Evolutionary conservation across 2,797 vertebrate species (phyloP), one percentile per base, ranked within the genome.

Genomic region (Pelobates cultripes): DNA sequence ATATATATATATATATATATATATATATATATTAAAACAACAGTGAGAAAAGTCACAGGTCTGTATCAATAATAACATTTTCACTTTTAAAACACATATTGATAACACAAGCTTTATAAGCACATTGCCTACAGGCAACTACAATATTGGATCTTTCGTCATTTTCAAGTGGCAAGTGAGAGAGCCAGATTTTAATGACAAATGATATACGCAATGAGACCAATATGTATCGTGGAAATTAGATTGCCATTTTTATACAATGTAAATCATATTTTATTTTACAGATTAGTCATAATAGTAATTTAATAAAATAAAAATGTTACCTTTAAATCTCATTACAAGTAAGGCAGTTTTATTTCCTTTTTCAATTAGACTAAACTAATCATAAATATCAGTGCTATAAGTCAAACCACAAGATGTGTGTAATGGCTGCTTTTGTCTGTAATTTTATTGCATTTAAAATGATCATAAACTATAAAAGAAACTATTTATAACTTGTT

Each of bases 261-360:
- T 78, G 79, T n/a, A 79, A 79, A 79, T 79, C 47, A 67, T 75
- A 78, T 84, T 75, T 79, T 76, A 79, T 63, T 84, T 57, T 80
- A 57, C 66, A 79, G 82, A 84, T 79, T 84, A 75, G 67, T 80
- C 77, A 84, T 40, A 84, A 79, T 40, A 60, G 77, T 79, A 79
- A 84, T 79, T 44, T 79, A 79, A 79, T 84, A 72, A 76, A 71
- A 80, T 57, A 84, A 83, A 28, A 75, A 79, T 79, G 77, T 69
- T 84, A 79, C 68, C 82, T 76, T 64, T 76, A 84, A 79, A 84
- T 84, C 73, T 71, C 63, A 80, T 84, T 84, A 84, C 77, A 57
- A 66, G 72, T 75, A 83, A 75, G 61, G 72, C 77, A 79, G 75
- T 66, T 75, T 73, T 79, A 84, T 80, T 67, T 17, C 74, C n/a